Base-by-base conservation (phyloP, 2,797 vertebrate species). In the Hoplostethus mediterraneus region DNA sequence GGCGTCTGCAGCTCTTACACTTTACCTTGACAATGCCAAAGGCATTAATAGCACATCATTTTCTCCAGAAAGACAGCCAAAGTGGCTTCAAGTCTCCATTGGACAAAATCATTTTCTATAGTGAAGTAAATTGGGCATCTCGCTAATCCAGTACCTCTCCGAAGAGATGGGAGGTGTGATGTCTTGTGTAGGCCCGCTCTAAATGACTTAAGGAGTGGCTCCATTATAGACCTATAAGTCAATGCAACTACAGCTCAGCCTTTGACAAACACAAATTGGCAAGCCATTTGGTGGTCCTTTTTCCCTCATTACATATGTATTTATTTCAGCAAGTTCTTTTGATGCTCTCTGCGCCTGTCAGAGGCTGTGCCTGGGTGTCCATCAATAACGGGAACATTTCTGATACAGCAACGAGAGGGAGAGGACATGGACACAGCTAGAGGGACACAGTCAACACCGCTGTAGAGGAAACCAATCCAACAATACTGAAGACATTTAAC, bases 181-280 rank as follows among this genome's bases (percentile, higher is more conserved):
- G 65, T 59, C 55, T 81, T 67, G 48, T 71, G 74, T 54, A 51
- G 78, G 82, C 75, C 44, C 28, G n/a, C 67, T 84, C 75, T 65
- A 84, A 87, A 84, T 84, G 77, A 80, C 82, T 91, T 82, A 88
- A 90, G 75, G 79, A 86, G 86, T 75, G 83, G 76, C 67, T 79
- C 85, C 74, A 83, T 89, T 86, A 87, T 84, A 79, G 72, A 88
- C 89, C 87, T 87, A 86, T 90, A 92, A 31, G 86, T 93, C 90
- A 90, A 77, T 87, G 86, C 75, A 65, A 85, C 75, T 76, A 45
- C 28, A 63, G 71, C 82, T 82, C 81, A 83, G 85, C 77, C 79
- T 84, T 81, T 91, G 87, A 90, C 90, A 90, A 91, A 90, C 84
- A 75, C 85, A 92, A 87, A 93, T 89, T 90, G 87, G 79, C 86